These are phyloP conservation scores for Pachypeltis micranthus DNA, from an alignment of 1,140 invertebrate genomes.

Conservation along the genomic window DNA sequence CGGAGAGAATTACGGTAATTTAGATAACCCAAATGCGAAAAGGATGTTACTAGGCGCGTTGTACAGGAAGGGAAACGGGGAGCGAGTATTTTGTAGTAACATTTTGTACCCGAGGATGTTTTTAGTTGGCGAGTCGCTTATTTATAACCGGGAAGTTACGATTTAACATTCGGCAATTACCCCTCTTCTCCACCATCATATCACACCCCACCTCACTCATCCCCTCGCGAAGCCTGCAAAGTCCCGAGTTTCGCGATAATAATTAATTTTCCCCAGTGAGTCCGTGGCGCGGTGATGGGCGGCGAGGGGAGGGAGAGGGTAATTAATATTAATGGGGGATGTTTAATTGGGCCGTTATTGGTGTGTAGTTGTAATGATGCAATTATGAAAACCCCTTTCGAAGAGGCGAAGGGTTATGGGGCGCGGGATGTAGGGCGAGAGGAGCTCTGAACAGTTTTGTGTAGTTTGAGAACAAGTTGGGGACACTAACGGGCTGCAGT, in stretches of 20 bases:
- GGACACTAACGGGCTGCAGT: background rate
- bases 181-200: no score
- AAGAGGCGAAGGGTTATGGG: background rate
- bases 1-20: no score
- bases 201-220: no score
- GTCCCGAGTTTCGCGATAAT: background rate
- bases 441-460: background rate
- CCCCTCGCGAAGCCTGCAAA: no score
- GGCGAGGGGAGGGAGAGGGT: no score
- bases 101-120: background rate
- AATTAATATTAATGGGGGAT: conserved; percentile 6
- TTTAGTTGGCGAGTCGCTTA: conserved; percentile 8
- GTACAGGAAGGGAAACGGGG: no score
- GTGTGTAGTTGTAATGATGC: conserved; percentile 8
- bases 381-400: background rate
- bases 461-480: background rate
- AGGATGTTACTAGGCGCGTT: no score
- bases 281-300: no score
- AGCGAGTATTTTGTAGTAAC: no score
- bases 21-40: no score
- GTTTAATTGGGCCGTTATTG: conserved; percentile 7
- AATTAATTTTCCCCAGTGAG: conserved; percentile 1
- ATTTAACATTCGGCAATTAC: conserved; percentile 6
- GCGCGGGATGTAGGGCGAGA: background rate
- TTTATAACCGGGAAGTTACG: background rate